Evolutionary conservation across 2,113 vertebrate species (phyloP), one percentile per base, ranked within the genome.

Genomic region (Gorsachius goisagi): DNA sequence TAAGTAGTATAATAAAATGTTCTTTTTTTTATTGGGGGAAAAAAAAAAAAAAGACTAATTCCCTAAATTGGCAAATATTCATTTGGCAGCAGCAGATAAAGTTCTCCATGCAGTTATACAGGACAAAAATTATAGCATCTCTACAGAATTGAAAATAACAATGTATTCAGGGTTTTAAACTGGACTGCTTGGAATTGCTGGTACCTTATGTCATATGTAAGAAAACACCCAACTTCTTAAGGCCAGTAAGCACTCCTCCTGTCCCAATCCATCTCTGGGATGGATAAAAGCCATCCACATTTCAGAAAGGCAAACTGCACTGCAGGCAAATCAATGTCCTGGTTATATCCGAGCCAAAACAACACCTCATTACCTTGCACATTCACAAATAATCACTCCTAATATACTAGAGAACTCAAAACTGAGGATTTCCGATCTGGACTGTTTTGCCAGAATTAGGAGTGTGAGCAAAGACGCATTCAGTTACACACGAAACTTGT

Each of bases 261-360:
- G 18, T 9, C 12, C 47, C 23, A 16, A 15, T n/a, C 71, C 26
- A 18, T 9, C 39, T 30, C 23, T 39, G 68, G 30, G 35, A 52
- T 0, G 2, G 24, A 47, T 3, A 71, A 81, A 92, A 64, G 32
- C n/a, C 44, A 72, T 5, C 14, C 35, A 10, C 16, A 9, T 17
- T 37, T 16, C 45, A 84, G 52, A 53, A 12, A 50, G 14, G 14
- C 21, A 60, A 33, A 5, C 9, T 8, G 35, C 45, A 73, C 47
- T 58, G 41, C 45, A 67, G 50, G 32, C 19, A 53, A 14, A 77
- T 4, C 47, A 26, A 35, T 4, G 23, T 18, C 56, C 73, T 71
- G 27, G 1, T 12, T 39, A 24, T 2, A 20, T 9, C 8, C 3
- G 5, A 53, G 41, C 4, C 9, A 39, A 84, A 63, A 16, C 1